Evolutionary conservation across 2,888 invertebrate species (phyloP), one percentile per base, ranked within the genome.

Genomic region (Hedychridium roseum): DNA sequence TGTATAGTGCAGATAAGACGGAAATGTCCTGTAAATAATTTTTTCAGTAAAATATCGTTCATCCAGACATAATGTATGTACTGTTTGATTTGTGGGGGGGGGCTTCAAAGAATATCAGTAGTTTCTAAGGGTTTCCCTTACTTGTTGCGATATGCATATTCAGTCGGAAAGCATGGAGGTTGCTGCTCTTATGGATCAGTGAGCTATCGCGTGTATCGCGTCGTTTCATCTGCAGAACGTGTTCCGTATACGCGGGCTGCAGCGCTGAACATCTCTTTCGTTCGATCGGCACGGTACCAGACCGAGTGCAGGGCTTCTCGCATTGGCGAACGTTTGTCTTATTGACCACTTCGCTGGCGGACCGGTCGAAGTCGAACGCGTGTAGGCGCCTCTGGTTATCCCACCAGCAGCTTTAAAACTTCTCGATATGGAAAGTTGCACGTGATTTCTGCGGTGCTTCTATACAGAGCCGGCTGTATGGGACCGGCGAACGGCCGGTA

Each of bases 381-480:
- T 68, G 69, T 70, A 69, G 70, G 70, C 71, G 70, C 68, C 66
- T 56, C 71, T 66, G 68, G 66, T 68, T 70, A 70, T 68, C 68
- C 70, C 69, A 65, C 56, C 45, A 62, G 57, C 57, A 66, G 66
- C 70, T 66, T 65, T 66, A 70, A 71, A 69, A 60, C 64, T 68
- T 55, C 71, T 70, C 66, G 54, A 66, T 71, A 71, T 71, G 71
- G 71, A 71, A 71, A 71, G 71, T 70, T 68, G 64, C 64, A 61
- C 54, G 64, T 62, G 66, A 66, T 65, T 56, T 60, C 57, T 49
- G 57, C 43, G 49, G 54, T 60, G 53, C 50, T 51, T 46, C 54
- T 57, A 51, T 48, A 63, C 43, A 60, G 57, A 54, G 50, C 48
- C 48, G 57, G 12, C 50, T 43, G 17, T 12, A 40, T 43, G 37